Conservation (phyloP, 2,888 invertebrate genomes). For the Ectemnius lituratus region DNA sequence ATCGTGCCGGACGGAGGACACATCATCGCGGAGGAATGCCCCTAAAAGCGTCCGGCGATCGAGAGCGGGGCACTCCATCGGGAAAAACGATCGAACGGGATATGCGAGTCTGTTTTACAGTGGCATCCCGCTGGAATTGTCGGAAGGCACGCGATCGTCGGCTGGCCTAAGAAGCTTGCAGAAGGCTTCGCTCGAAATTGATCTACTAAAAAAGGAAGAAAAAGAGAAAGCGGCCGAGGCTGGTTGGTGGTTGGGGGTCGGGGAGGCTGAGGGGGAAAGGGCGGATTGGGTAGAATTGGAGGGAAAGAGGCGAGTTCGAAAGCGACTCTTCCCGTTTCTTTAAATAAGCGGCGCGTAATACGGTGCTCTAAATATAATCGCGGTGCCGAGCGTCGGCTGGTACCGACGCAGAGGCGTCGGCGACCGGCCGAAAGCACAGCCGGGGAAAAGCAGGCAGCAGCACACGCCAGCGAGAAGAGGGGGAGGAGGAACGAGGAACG, state of each 20-base stretch:
- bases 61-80: conserved; percentile 5
- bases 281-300: neutral
- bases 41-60: conserved; percentile 27
- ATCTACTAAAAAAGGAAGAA: conserved; percentile 1
- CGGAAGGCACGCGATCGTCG: no score
- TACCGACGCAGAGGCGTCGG: conserved; percentile 31
- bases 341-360: conserved; percentile 76
- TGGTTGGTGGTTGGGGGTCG: neutral
- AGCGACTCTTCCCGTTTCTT: conserved; percentile 69
- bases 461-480: conserved; percentile 33
- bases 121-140: no score
- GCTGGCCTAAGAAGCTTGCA: conserved; percentile 1
- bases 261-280: neutral
- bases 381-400: conserved; percentile 58
- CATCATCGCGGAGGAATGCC: conserved; percentile 50
- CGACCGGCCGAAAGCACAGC: neutral
- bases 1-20: conserved; percentile 32
- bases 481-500: neutral
- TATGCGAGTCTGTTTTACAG: no score
- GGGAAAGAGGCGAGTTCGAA: conserved; percentile 37
- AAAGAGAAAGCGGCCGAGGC: neutral
- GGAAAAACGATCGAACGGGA: conserved; percentile 17
- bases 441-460: conserved; percentile 20
- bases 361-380: conserved; percentile 70
- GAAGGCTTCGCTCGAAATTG: neutral